phyloP scores from a whole-genome alignment of 2,888 invertebrate species.

The Ernsta delagoae region DNA sequence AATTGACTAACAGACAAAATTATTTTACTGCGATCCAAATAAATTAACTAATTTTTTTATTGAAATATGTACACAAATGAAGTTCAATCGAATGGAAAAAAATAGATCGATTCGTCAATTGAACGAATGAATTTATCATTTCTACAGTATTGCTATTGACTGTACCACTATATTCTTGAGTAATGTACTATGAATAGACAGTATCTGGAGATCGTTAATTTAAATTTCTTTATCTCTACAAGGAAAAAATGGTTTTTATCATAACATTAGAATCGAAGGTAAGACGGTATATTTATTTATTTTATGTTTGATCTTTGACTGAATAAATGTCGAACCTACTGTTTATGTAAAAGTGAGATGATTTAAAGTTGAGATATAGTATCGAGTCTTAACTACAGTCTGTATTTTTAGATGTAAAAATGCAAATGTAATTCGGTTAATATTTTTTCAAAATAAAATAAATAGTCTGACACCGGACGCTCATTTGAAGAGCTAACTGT shows the following conservation, averaged over 20 bases:
- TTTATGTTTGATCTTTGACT: not conserved
- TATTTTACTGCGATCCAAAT: not conserved
- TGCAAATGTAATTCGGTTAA: too few species aligned
- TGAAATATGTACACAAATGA: slow-evolving; percentile 45
- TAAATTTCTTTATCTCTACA: not conserved
- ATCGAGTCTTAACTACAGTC: too few species aligned
- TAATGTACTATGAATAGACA: slow-evolving; percentile 53
- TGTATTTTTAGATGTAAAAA: too few species aligned
- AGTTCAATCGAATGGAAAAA: slow-evolving; percentile 56
- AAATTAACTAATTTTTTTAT: not conserved
- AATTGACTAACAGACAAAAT: not conserved
- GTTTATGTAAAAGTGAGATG: too few species aligned
- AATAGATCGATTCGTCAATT: slow-evolving; percentile 51
- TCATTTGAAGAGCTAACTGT: too few species aligned
- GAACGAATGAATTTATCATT: slow-evolving; percentile 33
- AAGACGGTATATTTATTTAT: not conserved
- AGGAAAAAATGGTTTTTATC: not conserved
- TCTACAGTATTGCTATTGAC: slow-evolving; percentile 27
- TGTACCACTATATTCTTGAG: slow-evolving; percentile 16
- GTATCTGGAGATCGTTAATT: slow-evolving; percentile 39
- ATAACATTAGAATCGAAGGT: not conserved
- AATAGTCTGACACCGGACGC: too few species aligned
- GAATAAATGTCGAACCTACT: too few species aligned
- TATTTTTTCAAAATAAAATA: too few species aligned
- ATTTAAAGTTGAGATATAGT: too few species aligned